Percentiles rank a stretch among this genome's conserved stretches.
Evolutionary conservation across 2,113 vertebrate species (phyloP).

Genomic region (Caloenas nicobarica): DNA sequence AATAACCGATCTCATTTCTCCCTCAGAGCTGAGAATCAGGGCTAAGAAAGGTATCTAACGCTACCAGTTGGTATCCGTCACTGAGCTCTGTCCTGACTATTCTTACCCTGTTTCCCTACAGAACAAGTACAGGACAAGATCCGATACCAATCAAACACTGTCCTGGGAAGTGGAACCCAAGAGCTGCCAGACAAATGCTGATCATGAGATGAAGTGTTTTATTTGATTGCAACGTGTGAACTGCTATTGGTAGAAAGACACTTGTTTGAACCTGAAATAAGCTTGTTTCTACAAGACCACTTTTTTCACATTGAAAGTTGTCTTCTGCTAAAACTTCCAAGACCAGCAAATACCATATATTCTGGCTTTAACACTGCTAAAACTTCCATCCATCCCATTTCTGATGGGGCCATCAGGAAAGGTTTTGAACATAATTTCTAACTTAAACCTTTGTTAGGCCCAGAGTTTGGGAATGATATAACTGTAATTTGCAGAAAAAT

Average conservation of each 20-base stretch:
- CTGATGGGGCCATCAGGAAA: background rate
- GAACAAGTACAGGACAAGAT: background rate
- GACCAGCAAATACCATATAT: background rate
- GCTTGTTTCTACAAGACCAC: background rate
- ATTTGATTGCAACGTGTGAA: background rate
- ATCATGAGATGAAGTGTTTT: background rate
- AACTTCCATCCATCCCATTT: background rate
- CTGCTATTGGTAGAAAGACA: background rate
- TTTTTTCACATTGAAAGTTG: background rate
- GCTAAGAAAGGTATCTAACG: background rate
- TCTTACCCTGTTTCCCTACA: background rate
- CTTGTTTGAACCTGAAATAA: background rate
- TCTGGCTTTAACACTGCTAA: background rate
- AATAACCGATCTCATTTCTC: background rate
- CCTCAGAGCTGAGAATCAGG: background rate
- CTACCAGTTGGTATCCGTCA: background rate
- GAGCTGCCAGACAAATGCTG: background rate
- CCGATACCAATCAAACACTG: background rate
- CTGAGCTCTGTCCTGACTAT: background rate
- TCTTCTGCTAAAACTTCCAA: background rate
- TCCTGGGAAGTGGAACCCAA: background rate
- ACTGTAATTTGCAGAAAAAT: background rate
- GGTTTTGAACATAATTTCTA: background rate
- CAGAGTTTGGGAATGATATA: background rate
- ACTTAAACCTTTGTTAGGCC: background rate